Evolutionary conservation across 2,888 invertebrate species (phyloP).

Genomic region (Dorcus parallelipipedus): DNA sequence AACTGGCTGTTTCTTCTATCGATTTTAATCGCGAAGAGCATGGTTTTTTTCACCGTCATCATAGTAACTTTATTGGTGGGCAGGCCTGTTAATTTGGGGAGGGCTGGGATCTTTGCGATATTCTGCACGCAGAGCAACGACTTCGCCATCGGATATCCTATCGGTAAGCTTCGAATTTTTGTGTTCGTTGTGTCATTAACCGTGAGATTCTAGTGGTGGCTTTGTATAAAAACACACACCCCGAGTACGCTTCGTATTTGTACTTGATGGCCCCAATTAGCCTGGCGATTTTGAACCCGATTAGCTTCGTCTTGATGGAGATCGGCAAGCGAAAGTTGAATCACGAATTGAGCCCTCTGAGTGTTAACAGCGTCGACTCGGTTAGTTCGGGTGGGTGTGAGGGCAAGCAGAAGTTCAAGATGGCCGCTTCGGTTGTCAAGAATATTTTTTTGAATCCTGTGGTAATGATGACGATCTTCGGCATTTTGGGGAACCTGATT

Average conservation of each 20-base stretch:
- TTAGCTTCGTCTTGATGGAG: conserved; percentile 88
- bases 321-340: conserved; percentile 56
- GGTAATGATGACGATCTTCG: conserved; percentile 88
- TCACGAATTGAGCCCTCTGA: conserved; percentile 25
- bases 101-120: conserved; percentile 88
- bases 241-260: conserved; percentile 85
- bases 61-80: conserved; percentile 73
- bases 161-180: conserved; percentile 61
- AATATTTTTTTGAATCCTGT: conserved; percentile 85
- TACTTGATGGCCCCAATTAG: conserved; percentile 95
- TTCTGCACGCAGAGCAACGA: conserved; percentile 97
- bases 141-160: conserved; percentile 94
- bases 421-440: conserved; percentile 51
- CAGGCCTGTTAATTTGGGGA: conserved; percentile 77
- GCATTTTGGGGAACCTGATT: conserved; percentile 78
- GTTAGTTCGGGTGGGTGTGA: conserved; percentile 19
- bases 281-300: conserved; percentile 85
- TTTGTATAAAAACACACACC: conserved; percentile 79
- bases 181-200: background rate
- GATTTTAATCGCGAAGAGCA: conserved; percentile 79
- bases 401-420: conserved; percentile 38
- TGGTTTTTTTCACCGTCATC: conserved; percentile 79
- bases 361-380: conserved; percentile 31
- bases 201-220: conserved; percentile 66
- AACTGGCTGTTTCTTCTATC: conserved; percentile 91